These are phyloP conservation scores for Bruchidius siliquastri DNA, from an alignment of 2,888 invertebrate genomes.

Conservation along the genomic window DNA sequence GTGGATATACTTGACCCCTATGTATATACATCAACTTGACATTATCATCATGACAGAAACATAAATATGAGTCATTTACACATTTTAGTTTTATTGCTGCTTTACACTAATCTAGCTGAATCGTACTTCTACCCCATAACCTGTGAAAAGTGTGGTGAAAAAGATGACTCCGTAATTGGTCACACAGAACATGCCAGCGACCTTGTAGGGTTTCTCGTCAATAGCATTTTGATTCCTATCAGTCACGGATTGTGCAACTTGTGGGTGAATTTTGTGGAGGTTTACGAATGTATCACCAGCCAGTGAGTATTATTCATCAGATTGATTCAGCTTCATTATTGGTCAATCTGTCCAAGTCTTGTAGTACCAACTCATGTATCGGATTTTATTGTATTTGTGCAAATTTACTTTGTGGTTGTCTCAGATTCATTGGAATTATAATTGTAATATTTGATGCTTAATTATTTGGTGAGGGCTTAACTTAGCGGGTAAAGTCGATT, in stretches of 20 bases:
- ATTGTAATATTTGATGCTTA: no score
- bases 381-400: no score
- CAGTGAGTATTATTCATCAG: constrained; percentile 3
- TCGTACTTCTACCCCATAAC: constrained; percentile 21
- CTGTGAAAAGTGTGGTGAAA: constrained; percentile 10
- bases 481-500: no score
- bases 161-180: background rate
- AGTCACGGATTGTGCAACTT: constrained; percentile 24
- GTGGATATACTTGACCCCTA: no score
- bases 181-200: constrained; percentile 18
- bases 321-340: no score
- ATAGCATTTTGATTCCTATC: constrained; percentile 20
- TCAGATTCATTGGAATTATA: no score
- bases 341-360: no score
- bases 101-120: background rate
- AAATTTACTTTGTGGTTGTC: no score
- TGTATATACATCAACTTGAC: background rate
- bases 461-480: no score
- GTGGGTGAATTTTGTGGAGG: constrained; percentile 22
- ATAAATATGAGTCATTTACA: background rate
- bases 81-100: background rate
- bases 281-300: constrained; percentile 21
- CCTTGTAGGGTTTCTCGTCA: constrained; percentile 16
- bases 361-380: no score
- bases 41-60: background rate